Evolutionary conservation across 2,797 vertebrate genomes (phyloP).

Genomic region (Remorina albescens): DNA sequence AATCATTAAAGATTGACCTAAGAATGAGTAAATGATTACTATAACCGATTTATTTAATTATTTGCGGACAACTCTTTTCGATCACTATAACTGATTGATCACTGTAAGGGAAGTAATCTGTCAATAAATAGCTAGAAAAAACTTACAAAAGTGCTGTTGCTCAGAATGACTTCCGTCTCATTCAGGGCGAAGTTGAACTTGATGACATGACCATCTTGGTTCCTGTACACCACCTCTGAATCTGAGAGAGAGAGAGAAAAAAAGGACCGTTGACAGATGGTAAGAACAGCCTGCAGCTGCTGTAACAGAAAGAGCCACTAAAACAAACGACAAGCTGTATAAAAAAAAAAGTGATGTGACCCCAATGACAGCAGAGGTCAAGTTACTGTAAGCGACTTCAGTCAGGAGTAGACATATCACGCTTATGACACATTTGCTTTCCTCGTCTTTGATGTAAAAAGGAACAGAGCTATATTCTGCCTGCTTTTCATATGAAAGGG

Average conservation of each 20-base stretch:
- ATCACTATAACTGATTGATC: too few species aligned
- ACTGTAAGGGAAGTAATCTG: too few species aligned
- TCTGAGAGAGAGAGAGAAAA: constrained; percentile 82
- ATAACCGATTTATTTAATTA: too few species aligned
- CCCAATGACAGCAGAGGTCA: background rate
- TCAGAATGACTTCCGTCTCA: constrained; percentile 89
- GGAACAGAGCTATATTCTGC: background rate
- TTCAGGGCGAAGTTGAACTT: constrained; percentile 91
- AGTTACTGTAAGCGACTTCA: too few species aligned
- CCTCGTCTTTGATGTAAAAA: background rate
- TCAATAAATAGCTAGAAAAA: too few species aligned
- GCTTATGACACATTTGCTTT: too few species aligned
- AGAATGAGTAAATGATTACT: too few species aligned
- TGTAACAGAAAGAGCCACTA: background rate
- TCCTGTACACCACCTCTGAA: constrained; percentile 93
- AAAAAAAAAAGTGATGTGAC: background rate
- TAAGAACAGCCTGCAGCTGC: background rate
- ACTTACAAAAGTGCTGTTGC: constrained; percentile 95
- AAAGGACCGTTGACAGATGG: background rate
- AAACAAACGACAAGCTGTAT: background rate
- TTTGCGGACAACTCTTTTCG: too few species aligned
- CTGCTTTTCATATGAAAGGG: too few species aligned
- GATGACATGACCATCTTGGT: constrained; percentile 91
- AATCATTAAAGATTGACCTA: too few species aligned
- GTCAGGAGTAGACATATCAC: too few species aligned